phyloP scores from a whole-genome alignment of 1,140 invertebrate genomes.

The Hesperophylax magnus region DNA sequence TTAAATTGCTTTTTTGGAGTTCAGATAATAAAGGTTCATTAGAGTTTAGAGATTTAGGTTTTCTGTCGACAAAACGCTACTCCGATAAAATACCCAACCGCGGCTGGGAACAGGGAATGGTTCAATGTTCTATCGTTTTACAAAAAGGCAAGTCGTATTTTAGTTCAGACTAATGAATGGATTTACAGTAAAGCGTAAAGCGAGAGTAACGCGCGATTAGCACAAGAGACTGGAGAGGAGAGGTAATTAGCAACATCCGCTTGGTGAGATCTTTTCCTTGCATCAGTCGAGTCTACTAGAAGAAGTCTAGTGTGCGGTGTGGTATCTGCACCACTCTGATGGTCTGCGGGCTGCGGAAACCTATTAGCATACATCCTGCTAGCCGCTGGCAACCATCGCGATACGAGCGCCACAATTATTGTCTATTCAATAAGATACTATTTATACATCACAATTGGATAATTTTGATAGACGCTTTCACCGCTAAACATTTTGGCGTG shows the following conservation, averaged over 20 bases:
- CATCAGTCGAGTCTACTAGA: slow-evolving; percentile 30
- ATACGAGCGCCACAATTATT: slow-evolving; percentile 12
- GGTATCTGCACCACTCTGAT: too few species aligned
- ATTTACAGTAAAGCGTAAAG: not conserved
- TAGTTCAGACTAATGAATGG: slow-evolving; percentile 3
- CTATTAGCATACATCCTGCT: too few species aligned
- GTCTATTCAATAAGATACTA: slow-evolving; percentile 42
- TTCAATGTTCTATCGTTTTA: too few species aligned
- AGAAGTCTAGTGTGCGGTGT: too few species aligned
- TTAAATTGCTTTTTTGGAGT: too few species aligned
- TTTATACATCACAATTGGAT: slow-evolving; percentile 57
- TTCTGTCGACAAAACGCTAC: too few species aligned
- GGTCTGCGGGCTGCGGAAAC: too few species aligned
- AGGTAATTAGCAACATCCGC: not conserved
- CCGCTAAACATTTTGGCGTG: slow-evolving; percentile 56
- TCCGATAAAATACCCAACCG: too few species aligned
- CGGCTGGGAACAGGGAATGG: too few species aligned
- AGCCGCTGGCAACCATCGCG: too few species aligned
- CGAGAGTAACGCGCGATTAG: not conserved
- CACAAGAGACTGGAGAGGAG: not conserved
- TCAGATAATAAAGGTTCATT: too few species aligned
- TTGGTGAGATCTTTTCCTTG: slow-evolving; percentile 29
- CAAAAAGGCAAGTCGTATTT: not conserved
- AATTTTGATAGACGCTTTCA: slow-evolving; percentile 56
- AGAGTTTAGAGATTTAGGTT: too few species aligned